These are phyloP conservation scores for Archivesica marissinica DNA, from an alignment of 1,140 invertebrate species.

Conservation along the genomic window DNA sequence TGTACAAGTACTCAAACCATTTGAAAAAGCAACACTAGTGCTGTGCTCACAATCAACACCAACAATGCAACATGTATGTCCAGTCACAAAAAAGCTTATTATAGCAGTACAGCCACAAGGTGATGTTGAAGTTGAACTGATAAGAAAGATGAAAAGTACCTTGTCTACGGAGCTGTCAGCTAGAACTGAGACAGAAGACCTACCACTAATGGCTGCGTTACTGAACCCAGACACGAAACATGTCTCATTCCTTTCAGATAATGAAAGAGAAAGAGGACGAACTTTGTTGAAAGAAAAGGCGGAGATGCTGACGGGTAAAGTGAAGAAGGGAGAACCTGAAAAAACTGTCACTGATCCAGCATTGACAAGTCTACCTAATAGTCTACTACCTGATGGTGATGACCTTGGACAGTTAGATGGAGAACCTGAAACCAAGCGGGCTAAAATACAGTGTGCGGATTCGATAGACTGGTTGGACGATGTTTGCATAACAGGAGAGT, in stretches of 20 bases:
- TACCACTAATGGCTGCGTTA: not conserved
- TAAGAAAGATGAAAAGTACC: not conserved
- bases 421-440: too few species aligned
- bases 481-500: too few species aligned
- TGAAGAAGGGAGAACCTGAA: not conserved
- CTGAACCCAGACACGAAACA: conserved; percentile 38
- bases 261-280: not conserved
- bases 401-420: too few species aligned
- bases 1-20: conserved; percentile 1
- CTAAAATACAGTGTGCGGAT: too few species aligned
- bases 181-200: conserved; percentile 2
- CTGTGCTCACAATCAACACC: conserved; percentile 13
- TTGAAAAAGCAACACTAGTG: conserved; percentile 25
- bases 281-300: conserved; percentile 3
- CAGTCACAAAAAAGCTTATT: conserved; percentile 5
- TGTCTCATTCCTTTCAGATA: not conserved
- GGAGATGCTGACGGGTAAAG: not conserved
- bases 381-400: too few species aligned
- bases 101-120: not conserved
- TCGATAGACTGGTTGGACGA: too few species aligned
- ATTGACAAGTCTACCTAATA: too few species aligned
- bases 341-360: too few species aligned
- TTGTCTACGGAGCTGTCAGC: not conserved
- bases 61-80: not conserved
- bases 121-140: not conserved